Conservation (phyloP, 2,113 vertebrate genomes). For the Stigmatopora nigra region DNA sequence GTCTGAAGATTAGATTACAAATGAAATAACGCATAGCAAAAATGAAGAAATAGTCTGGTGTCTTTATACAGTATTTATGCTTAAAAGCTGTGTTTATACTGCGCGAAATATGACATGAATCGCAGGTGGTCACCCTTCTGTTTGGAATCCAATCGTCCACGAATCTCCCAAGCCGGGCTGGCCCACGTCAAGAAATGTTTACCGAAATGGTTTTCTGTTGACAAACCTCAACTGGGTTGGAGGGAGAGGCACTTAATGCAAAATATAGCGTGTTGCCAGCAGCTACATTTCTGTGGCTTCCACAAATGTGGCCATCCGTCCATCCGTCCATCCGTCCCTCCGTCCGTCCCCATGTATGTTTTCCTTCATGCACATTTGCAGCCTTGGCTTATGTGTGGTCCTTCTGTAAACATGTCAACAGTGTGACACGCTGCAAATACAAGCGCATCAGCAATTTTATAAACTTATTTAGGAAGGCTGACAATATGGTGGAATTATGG, state of each 20-base stretch:
- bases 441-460: slow-evolving; percentile 11
- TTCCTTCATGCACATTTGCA: slow-evolving; percentile 57
- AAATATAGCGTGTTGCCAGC: slow-evolving; percentile 51
- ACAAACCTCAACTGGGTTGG: slow-evolving; percentile 57
- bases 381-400: slow-evolving; percentile 59
- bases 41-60: too few species aligned
- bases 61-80: not conserved
- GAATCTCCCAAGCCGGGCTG: slow-evolving; percentile 27
- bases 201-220: slow-evolving; percentile 57
- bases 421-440: slow-evolving; percentile 18
- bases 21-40: too few species aligned
- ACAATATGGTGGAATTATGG: too few species aligned
- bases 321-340: too few species aligned
- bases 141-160: slow-evolving; percentile 16
- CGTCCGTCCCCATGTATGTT: slow-evolving; percentile 8
- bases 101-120: slow-evolving; percentile 30
- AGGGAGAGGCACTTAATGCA: slow-evolving; percentile 55
- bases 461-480: too few species aligned
- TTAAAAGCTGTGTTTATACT: slow-evolving; percentile 11
- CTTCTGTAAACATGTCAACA: slow-evolving; percentile 54
- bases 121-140: slow-evolving; percentile 24
- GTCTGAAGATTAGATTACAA: too few species aligned
- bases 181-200: slow-evolving; percentile 39
- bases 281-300: slow-evolving; percentile 58
- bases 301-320: slow-evolving; percentile 16